These are phyloP conservation scores for Petrolisthes cinctipes DNA, from an alignment of 2,888 invertebrate species.

Conservation along the genomic window DNA sequence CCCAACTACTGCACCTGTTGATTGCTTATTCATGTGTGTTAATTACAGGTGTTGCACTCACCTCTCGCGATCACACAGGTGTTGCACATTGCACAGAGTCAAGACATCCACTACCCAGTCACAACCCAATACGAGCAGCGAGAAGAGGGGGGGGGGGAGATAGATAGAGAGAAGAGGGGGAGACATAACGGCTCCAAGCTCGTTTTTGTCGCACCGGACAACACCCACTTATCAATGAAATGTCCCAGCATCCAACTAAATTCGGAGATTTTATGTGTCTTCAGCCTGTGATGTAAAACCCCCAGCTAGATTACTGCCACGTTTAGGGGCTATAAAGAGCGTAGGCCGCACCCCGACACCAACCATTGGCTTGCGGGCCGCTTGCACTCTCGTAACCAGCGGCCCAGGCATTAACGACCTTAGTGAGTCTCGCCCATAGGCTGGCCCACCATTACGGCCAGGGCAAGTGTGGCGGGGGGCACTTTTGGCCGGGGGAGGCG, in stretches of 20 bases:
- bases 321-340: conserved; percentile 58
- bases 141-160: conserved; percentile 1
- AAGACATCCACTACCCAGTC: conserved; percentile 45
- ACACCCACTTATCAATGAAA: conserved; percentile 63
- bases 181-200: conserved; percentile 37
- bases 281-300: conserved; percentile 62
- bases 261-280: conserved; percentile 63
- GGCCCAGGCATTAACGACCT: conserved; percentile 59
- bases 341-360: conserved; percentile 58
- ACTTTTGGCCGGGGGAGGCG: conserved; percentile 11
- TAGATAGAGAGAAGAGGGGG: background rate
- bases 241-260: conserved; percentile 60
- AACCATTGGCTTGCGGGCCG: conserved; percentile 58
- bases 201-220: conserved; percentile 55
- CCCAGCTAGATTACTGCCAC: conserved; percentile 55
- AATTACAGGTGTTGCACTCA: conserved; percentile 32
- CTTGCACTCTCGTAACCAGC: conserved; percentile 55
- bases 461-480: conserved; percentile 39
- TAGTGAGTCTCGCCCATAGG: conserved; percentile 47
- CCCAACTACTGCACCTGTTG: conserved; percentile 28
- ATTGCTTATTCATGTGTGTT: conserved; percentile 23
- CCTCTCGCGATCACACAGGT: conserved; percentile 45
- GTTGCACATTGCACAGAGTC: conserved; percentile 56
- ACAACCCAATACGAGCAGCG: conserved; percentile 47
- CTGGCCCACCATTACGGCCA: conserved; percentile 51